Percentiles rank a stretch among this genome's conserved stretches.
Evolutionary conservation across 1,140 invertebrate species (phyloP).

Genomic region (Teleogryllus occipitalis): DNA sequence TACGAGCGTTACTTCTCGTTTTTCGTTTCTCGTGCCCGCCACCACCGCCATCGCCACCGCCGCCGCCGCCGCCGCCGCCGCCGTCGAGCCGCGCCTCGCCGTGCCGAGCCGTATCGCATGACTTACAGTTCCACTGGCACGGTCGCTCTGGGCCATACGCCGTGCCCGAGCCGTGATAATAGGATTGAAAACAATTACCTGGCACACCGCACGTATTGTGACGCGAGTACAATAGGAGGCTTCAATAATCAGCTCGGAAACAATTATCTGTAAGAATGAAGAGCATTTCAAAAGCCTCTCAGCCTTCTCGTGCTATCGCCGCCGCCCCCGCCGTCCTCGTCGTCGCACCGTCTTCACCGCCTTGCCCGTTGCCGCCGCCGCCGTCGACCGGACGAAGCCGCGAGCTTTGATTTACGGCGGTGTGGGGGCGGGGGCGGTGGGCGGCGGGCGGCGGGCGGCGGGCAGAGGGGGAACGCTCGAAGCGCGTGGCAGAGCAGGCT

Average conservation of each 20-base stretch:
- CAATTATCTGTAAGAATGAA: not conserved
- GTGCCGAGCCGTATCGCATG: not conserved
- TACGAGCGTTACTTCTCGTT: not conserved
- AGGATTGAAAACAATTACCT: not conserved
- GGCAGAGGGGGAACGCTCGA: too few species aligned
- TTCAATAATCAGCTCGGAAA: slow-evolving; percentile 4
- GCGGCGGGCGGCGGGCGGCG: too few species aligned
- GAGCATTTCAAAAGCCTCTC: not conserved
- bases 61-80: too few species aligned
- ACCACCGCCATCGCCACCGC: too few species aligned
- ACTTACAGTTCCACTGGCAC: not conserved
- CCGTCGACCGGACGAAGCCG: not conserved
- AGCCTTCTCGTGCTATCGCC: too few species aligned
- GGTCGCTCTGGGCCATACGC: not conserved
- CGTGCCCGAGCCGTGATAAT: not conserved
- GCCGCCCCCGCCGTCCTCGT: too few species aligned
- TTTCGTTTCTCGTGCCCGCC: not conserved
- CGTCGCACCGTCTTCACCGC: too few species aligned
- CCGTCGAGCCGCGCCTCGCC: too few species aligned
- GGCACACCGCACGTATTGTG: not conserved
- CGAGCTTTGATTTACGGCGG: not conserved
- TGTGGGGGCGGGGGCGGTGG: too few species aligned
- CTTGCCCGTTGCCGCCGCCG: too few species aligned
- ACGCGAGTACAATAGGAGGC: not conserved
- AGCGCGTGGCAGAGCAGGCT: too few species aligned